These are phyloP conservation scores for Chrysolina oricalcia DNA, from an alignment of 2,888 invertebrate species.

Conservation along the genomic window DNA sequence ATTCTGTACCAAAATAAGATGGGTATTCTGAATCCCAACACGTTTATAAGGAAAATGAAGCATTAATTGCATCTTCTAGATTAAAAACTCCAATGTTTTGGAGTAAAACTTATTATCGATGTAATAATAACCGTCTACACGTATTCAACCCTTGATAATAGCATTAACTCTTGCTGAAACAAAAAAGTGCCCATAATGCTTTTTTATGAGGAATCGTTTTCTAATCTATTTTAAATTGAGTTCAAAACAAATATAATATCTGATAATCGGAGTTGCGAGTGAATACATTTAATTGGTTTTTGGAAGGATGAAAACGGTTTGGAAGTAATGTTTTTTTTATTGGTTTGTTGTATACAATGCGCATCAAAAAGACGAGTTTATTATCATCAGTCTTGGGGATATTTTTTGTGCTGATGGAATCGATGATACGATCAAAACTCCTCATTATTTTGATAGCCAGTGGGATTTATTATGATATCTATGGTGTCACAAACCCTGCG, in stretches of 20 bases:
- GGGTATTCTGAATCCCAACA: slow-evolving; percentile 40
- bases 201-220: slow-evolving; percentile 39
- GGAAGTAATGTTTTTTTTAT: neutral
- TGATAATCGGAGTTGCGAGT: slow-evolving; percentile 8
- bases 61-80: slow-evolving; percentile 60
- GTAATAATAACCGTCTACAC: slow-evolving; percentile 55
- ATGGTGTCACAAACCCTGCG: too few species aligned
- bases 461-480: too few species aligned
- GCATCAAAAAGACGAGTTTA: too few species aligned
- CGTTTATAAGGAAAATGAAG: slow-evolving; percentile 57
- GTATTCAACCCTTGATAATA: slow-evolving; percentile 56
- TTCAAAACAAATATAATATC: slow-evolving; percentile 25
- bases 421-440: too few species aligned
- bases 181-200: slow-evolving; percentile 39
- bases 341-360: neutral
- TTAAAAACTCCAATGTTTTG: slow-evolving; percentile 58
- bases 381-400: too few species aligned
- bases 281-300: slow-evolving; percentile 15
- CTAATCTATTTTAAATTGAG: slow-evolving; percentile 52
- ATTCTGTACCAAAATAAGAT: slow-evolving; percentile 35
- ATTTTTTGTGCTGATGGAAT: too few species aligned
- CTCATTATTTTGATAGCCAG: too few species aligned
- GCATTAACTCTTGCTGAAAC: slow-evolving; percentile 51
- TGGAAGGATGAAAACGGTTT: slow-evolving; percentile 1
- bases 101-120: slow-evolving; percentile 57